phyloP scores from a whole-genome alignment of 2,113 vertebrate genomes.

The Coptodon bakossiorum region DNA sequence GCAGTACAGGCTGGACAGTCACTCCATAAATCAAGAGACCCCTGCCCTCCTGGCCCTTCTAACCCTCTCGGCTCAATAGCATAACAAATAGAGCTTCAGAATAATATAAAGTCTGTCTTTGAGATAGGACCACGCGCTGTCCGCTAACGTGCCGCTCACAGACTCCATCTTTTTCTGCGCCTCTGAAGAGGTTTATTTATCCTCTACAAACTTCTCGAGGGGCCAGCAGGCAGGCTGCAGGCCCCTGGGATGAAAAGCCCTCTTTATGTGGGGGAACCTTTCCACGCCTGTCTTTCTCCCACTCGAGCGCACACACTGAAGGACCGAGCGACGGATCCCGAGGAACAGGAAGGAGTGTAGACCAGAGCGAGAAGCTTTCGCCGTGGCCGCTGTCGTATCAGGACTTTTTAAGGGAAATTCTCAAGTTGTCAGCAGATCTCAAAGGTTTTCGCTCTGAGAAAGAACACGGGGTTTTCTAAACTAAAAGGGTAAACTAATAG shows the following conservation, averaged over 20 bases:
- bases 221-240: conserved; percentile 32
- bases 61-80: conserved; percentile 28
- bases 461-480: not conserved
- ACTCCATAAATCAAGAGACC: conserved; percentile 61
- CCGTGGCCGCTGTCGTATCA: not conserved
- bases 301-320: not conserved
- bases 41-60: conserved; percentile 24
- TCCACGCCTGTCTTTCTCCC: not conserved
- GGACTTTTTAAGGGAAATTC: not conserved
- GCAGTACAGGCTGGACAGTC: conserved; percentile 4
- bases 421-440: not conserved
- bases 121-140: conserved; percentile 8
- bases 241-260: conserved; percentile 51
- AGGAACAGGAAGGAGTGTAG: conserved; percentile 7
- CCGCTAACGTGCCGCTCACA: not conserved
- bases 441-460: not conserved
- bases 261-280: conserved; percentile 56
- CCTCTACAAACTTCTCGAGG: conserved; percentile 57
- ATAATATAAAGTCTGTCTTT: conserved; percentile 53
- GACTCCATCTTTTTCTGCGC: conserved; percentile 44
- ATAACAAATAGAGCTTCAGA: conserved; percentile 60
- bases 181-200: conserved; percentile 70
- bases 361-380: not conserved
- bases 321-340: not conserved
- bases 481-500: no score